These are phyloP conservation scores for Zoanthus gigantus DNA, from an alignment of 92 coral and sea anemone species.

Conservation along the genomic window DNA sequence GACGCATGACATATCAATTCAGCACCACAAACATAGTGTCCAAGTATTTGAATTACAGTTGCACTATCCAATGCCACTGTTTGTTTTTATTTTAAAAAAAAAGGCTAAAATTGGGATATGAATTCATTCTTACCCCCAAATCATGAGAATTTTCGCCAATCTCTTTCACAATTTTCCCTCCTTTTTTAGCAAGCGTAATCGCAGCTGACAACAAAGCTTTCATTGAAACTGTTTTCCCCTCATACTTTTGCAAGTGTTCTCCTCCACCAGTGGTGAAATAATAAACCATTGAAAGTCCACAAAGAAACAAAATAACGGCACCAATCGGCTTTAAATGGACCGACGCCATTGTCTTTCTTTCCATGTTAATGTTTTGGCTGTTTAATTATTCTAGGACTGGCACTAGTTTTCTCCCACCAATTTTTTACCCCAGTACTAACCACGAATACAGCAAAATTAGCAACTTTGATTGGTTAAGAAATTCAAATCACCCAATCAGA, in stretches of 20 bases:
- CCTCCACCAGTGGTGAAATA: conserved; percentile 52
- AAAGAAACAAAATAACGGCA: conserved; percentile 29
- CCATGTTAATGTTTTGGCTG: neutral
- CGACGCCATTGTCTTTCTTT: conserved; percentile 24
- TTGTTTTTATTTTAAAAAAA: too few relatives aligned
- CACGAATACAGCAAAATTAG: neutral
- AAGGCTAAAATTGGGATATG: too few relatives aligned
- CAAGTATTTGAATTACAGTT: too few relatives aligned
- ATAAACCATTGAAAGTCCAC: conserved; percentile 31
- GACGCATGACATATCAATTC: too few relatives aligned
- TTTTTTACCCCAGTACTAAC: neutral
- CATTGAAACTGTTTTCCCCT: conserved; percentile 45
- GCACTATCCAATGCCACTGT: too few relatives aligned
- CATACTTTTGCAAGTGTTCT: conserved; percentile 25
- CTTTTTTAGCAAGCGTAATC: conserved; percentile 40
- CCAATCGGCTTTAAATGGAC: conserved; percentile 37
- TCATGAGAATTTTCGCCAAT: conserved; percentile 23
- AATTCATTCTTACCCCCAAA: conserved; percentile 30
- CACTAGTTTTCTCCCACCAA: neutral
- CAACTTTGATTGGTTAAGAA: conserved; percentile 15
- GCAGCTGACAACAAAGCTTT: conserved; percentile 32
- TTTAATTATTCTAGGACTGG: neutral
- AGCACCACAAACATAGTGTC: too few relatives aligned
- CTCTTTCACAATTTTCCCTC: conserved; percentile 31
- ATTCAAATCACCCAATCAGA: conserved; percentile 32